Conservation (phyloP, 2,797 vertebrate genomes). For the Chanos chanos region DNA sequence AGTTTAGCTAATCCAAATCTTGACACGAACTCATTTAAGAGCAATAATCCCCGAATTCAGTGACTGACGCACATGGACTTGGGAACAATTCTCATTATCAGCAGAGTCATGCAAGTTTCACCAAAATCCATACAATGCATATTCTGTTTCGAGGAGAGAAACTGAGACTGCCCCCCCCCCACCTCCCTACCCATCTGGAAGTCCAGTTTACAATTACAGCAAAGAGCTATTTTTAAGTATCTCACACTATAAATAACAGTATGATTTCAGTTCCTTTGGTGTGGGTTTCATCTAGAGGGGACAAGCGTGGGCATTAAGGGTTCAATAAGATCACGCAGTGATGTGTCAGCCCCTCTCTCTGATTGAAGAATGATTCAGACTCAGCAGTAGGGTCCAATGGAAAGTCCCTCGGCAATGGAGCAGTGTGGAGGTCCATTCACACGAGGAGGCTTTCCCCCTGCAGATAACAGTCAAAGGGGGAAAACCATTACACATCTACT, state of each 20-base stretch:
- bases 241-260: constrained; percentile 39
- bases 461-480: constrained; percentile 30
- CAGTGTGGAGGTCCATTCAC: constrained; percentile 36
- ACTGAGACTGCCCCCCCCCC: constrained; percentile 9
- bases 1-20: no score
- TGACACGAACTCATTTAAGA: no score
- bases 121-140: constrained; percentile 13
- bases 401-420: constrained; percentile 43
- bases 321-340: constrained; percentile 37
- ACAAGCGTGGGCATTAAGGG: constrained; percentile 28
- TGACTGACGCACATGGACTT: background rate
- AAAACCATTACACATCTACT: constrained; percentile 2
- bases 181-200: no score
- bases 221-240: constrained; percentile 37
- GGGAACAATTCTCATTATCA: no score
- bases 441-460: constrained; percentile 19
- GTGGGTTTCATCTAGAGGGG: constrained; percentile 35
- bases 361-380: constrained; percentile 46
- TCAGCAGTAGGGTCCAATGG: constrained; percentile 33
- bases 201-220: constrained; percentile 18
- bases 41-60: background rate
- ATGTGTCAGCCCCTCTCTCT: constrained; percentile 40
- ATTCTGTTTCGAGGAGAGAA: constrained; percentile 3
- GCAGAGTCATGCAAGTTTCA: background rate
- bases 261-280: constrained; percentile 34